A percentile compares a stretch with the other conserved stretches of the same genome.
These are phyloP conservation scores for Linurgus olivaceus DNA, from an alignment of 2,797 vertebrate genomes.

Conservation along the genomic window DNA sequence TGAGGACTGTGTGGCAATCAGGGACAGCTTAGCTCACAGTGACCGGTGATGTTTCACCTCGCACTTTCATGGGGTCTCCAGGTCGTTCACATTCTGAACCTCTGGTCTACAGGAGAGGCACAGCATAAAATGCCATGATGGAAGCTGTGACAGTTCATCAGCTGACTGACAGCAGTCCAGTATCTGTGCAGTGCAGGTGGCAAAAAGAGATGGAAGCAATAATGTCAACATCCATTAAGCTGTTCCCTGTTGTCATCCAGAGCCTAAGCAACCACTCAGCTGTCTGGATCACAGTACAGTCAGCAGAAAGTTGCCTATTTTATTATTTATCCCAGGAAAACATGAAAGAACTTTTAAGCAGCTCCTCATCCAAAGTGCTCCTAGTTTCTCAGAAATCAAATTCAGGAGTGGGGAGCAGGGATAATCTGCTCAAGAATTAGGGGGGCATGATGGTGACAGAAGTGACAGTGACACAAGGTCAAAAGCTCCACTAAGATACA, in stretches of 20 bases:
- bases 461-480: background rate
- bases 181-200: slow-evolving; percentile 56
- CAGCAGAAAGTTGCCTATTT: background rate
- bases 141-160: slow-evolving; percentile 11
- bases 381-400: background rate
- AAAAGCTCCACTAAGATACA: background rate
- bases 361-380: background rate
- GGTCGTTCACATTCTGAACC: background rate
- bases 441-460: background rate
- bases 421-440: background rate
- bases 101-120: background rate
- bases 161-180: slow-evolving; percentile 31
- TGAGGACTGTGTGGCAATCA: background rate
- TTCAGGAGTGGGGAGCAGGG: background rate
- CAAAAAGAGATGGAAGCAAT: slow-evolving; percentile 31
- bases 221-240: slow-evolving; percentile 44
- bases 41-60: background rate
- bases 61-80: background rate
- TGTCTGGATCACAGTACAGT: background rate
- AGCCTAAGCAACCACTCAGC: slow-evolving; percentile 12
- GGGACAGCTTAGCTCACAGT: background rate
- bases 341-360: background rate
- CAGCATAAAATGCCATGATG: background rate
- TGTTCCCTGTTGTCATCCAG: slow-evolving; percentile 25
- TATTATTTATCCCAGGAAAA: slow-evolving; percentile 13